Evolutionary conservation across 2,888 invertebrate species (phyloP), one percentile per base, ranked within the genome.

Genomic region (Cheilosia vernalis): DNA sequence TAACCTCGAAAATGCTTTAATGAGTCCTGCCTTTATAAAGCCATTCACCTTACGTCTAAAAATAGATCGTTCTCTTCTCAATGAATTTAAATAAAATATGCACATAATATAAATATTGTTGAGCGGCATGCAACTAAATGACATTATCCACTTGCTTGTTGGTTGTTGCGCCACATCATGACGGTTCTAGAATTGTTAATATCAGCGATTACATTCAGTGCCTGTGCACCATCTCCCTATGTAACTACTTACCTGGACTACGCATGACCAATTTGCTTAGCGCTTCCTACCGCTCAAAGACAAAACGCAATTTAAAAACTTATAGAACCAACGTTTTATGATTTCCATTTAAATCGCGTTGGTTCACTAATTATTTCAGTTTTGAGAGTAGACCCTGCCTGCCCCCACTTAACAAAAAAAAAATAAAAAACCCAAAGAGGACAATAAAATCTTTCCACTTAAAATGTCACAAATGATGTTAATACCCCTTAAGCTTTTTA

Each of bases 391-490:
- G 21, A 27, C 47, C 47, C 37, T 33, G 37, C 2, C 42, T 30
- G 61, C 53, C 42, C 51, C 27, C 47, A 64, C 30, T 30, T 33
- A 49, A 33, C 17, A 40, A 37, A 37, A 24, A 21, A 40, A 15
- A 10, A 58, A 13, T 4, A 30, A 47, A 47, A 30, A 47, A 9
- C n/a, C 15, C 6, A 49, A 60, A 58, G 60, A 24, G 51, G 37
- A 27, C 60, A 60, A 51, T 60, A 51, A 72, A 72, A 61, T 15
- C 30, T 49, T 69, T 27, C 24, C 77, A 78, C 77, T 78, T 61
- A 69, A 78, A 78, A 61, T 78, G 61, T 69, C 77, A 63, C 77
- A 78, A 69, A 69, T 70, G 69, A 78, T 63, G 69, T 69, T 69
- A 69, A 69, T 69, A 56, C 61, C 55, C 69, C 61, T 69, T 47